Base-by-base conservation (phyloP, 2,888 invertebrate genomes). In the Drosophila picticornis region DNA sequence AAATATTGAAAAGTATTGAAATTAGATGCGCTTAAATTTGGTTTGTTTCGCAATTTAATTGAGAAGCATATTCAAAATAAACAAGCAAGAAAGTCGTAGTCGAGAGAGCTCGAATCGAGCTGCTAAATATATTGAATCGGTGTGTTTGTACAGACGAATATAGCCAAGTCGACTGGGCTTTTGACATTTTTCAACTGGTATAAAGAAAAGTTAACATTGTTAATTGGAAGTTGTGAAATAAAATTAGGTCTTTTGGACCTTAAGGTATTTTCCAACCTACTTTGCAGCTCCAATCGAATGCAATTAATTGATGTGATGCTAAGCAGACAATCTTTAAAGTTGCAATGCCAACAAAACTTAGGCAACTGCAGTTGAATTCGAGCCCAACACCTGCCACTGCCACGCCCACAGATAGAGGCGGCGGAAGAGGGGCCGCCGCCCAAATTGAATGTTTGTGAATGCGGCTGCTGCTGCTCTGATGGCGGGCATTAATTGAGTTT, bases 401-500 rank as follows among this genome's bases (percentile, higher is more conserved):
- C 51, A 19, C 27, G 40, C 29, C 29, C 65, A 25, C 29, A n/a
- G 7, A n/a, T 13, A 31, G 13, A 19, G 19, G 38, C 25, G 27
- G 25, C 31, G 9, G 10, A n/a, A 7, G 31, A 13, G 50, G 43
- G 13, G 1, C 22, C 22, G 51, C 62, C 58, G 32, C 31, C 57
- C 56, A 58, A 50, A 58, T 25, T 55, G 52, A 63, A 57, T 55
- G 16, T 62, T 63, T 72, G 61, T 61, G 64, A 80, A 71, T 61
- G 78, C 52, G 16, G 38, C 34, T 72, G 63, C 55, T 29, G 64
- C 50, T 65, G 59, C 48, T 68, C 82, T 72, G 80, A 72, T 72
- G 67, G 75, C 75, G n/a, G 43, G 48, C 81, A 79, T 86, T 84
- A 88, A 84, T 84, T 88, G 88, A 83, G 84, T 84, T 84, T 84